Evolutionary conservation across 2,797 vertebrate genomes (phyloP), one percentile per base, ranked within the genome.

Genomic region (Crenichthys baileyi): DNA sequence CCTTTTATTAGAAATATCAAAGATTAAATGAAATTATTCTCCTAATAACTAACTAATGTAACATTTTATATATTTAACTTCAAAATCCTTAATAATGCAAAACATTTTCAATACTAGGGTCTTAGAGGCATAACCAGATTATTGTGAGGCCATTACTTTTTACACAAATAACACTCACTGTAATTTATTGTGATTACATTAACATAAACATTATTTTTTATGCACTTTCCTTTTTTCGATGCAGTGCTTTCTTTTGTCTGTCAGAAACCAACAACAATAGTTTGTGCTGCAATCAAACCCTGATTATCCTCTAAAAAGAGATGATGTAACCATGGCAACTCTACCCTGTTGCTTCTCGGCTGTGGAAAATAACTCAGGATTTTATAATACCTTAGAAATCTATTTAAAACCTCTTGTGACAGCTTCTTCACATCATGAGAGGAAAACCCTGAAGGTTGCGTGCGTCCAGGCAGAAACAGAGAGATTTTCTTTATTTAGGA

Each of bases 261-360:
- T 46, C 48, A 22, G 18, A 87, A 24, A 81, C 70, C 72, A 76
- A 18, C 71, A 70, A 76, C 60, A 78, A 39, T 71, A 79, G 51
- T 84, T 87, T 80, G 82, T 72, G 51, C 41, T 72, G 77, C 85
- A 90, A 86, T 90, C 88, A 90, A 75, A 72, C 80, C 77, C 76
- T 85, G 75, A 92, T 91, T 88, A 88, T 79, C 80, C 36, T 41
- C 74, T 80, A 68, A 83, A 65, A 68, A 76, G 77, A 76, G 56
- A 63, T 41, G 75, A 71, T 78, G 90, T 90, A 88, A 84, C 91
- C 87, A 92, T 89, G 79, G 90, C 80, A 93, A 92, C 91, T 24
- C 72, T 61, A 74, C 46, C 75, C 82, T 74, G 79, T 72, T 83
- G 80, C 51, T 41, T 20, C 79, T 70, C 61, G 65, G 78, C 77